These are phyloP conservation scores for Melanotaenia parkinsoni DNA, from an alignment of 2,797 vertebrate species.

Conservation along the genomic window DNA sequence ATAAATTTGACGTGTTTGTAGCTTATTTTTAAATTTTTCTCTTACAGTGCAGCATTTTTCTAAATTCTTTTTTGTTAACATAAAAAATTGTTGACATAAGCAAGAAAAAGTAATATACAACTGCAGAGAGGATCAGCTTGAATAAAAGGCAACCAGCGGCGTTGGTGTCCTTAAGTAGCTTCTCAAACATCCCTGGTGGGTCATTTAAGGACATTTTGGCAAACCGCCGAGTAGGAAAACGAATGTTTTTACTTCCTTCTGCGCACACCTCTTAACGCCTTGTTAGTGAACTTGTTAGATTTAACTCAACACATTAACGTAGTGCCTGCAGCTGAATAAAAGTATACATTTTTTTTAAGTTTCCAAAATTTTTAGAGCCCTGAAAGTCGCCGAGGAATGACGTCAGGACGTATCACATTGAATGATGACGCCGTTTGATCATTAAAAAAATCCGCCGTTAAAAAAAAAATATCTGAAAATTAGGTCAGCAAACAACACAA, in stretches of 20 bases:
- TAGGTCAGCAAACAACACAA: slow-evolving; percentile 67
- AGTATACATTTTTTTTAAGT: background rate
- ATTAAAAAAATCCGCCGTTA: slow-evolving; percentile 82
- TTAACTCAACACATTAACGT: background rate
- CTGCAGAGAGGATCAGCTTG: background rate
- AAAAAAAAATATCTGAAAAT: slow-evolving; percentile 78
- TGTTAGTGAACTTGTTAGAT: accelerated
- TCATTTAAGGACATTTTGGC: slow-evolving; percentile 76
- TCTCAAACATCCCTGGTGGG: slow-evolving; percentile 48
- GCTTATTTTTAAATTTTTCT: background rate
- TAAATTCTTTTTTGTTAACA: no score
- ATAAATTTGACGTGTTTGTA: background rate
- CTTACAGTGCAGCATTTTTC: no score
- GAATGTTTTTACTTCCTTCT: slow-evolving; percentile 2
- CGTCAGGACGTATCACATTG: slow-evolving; percentile 83
- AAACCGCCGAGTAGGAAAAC: slow-evolving; percentile 20
- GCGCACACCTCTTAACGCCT: background rate
- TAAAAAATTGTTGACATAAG: background rate
- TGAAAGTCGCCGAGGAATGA: slow-evolving; percentile 84
- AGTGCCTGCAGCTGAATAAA: no score
- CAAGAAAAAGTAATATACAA: background rate
- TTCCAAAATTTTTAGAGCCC: slow-evolving; percentile 4
- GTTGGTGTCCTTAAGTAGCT: slow-evolving; percentile 72
- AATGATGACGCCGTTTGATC: slow-evolving; percentile 84
- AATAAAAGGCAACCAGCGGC: slow-evolving; percentile 6